Percentiles rank a stretch among this genome's conserved stretches.
Conservation (phyloP, 2,797 vertebrate species). For the Enteromius thamalakanensis region DNA sequence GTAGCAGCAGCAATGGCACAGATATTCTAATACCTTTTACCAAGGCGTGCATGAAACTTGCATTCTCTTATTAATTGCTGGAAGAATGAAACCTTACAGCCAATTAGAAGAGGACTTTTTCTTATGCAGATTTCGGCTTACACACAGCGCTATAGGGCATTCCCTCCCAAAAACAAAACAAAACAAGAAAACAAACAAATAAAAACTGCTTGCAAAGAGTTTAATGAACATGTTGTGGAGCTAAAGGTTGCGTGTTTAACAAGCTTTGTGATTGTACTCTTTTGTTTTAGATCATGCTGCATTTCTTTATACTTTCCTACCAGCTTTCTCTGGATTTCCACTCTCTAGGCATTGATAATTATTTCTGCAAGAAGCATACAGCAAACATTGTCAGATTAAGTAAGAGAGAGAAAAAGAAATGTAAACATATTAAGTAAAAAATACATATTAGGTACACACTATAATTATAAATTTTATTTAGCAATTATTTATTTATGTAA, state of each 20-base stretch:
- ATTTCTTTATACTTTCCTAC: slow-evolving; percentile 9
- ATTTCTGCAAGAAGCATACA: slow-evolving; percentile 11
- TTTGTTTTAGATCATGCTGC: slow-evolving; percentile 9
- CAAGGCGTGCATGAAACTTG: slow-evolving; percentile 57
- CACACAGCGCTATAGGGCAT: slow-evolving; percentile 47
- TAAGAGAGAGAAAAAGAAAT: no score
- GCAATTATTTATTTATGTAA: no score
- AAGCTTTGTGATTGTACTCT: slow-evolving; percentile 48
- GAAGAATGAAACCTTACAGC: slow-evolving; percentile 58
- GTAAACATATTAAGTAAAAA: no score
- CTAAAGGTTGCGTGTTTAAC: slow-evolving; percentile 58
- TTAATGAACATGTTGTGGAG: slow-evolving; percentile 59
- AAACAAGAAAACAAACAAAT: slow-evolving; percentile 65
- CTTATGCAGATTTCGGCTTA: slow-evolving; percentile 58
- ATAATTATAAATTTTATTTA: no score
- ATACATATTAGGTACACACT: no score
- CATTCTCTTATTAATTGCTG: slow-evolving; percentile 63
- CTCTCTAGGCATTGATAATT: slow-evolving; percentile 23
- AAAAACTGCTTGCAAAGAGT: slow-evolving; percentile 51
- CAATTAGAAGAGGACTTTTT: slow-evolving; percentile 64
- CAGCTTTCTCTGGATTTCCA: slow-evolving; percentile 8
- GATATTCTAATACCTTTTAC: slow-evolving; percentile 62
- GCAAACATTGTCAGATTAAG: neutral
- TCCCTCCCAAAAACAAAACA: slow-evolving; percentile 62
- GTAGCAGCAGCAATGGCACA: slow-evolving; percentile 56